Evolutionary conservation across 2,113 vertebrate genomes (phyloP).

Genomic region (Solenodon paradoxus): DNA sequence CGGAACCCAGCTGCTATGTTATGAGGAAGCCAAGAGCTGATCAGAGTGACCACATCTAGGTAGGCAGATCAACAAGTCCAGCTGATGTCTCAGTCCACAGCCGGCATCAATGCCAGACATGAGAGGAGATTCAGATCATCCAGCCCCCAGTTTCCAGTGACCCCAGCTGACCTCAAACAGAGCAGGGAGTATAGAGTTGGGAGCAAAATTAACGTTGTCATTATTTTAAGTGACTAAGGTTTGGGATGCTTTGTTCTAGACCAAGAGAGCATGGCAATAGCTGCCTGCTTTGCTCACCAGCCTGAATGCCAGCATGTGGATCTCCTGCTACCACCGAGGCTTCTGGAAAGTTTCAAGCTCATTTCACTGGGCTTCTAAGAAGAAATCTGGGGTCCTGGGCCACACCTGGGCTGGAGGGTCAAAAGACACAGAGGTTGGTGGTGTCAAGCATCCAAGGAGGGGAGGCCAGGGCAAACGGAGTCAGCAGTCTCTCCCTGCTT

Average conservation of each 20-base stretch:
- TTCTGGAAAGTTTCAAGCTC: constrained; percentile 44
- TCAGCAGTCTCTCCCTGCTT: not conserved
- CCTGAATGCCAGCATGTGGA: not conserved
- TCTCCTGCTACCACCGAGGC: not conserved
- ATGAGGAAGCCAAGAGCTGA: constrained; percentile 24
- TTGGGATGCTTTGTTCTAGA: not conserved
- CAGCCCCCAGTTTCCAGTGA: not conserved
- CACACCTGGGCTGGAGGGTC: not conserved
- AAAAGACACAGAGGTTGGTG: not conserved
- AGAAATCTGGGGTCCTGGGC: not conserved
- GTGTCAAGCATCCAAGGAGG: not conserved
- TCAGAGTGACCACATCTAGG: not conserved
- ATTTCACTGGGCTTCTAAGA: constrained; percentile 8
- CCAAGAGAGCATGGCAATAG: not conserved
- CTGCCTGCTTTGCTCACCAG: not conserved
- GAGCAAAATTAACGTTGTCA: not conserved
- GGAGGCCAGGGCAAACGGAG: not conserved
- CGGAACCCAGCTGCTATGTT: not conserved
- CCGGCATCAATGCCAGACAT: not conserved
- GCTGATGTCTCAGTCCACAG: not conserved
- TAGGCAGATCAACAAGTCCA: not conserved
- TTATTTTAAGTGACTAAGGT: constrained; percentile 16
- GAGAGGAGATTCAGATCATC: not conserved
- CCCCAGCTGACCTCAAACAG: not conserved
- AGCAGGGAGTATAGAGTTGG: not conserved